Evolutionary conservation across 2,113 vertebrate genomes (phyloP).

Genomic region (Catagonus wagneri): DNA sequence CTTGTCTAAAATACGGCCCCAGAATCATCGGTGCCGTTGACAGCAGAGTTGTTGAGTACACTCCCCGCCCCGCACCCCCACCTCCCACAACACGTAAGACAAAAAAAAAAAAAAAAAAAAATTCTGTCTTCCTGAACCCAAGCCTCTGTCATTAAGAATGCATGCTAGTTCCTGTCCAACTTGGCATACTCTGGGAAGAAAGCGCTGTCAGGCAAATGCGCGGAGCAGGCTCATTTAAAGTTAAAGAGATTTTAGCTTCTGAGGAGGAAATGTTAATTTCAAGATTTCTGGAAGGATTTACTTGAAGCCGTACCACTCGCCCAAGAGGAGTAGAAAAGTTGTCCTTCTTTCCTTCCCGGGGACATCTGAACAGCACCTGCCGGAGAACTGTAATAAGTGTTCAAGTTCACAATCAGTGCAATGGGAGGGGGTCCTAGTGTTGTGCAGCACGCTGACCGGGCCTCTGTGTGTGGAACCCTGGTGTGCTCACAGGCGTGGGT

Average conservation of each 20-base stretch:
- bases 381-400: neutral
- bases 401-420: neutral
- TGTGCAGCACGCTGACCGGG: neutral
- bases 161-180: neutral
- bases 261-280: neutral
- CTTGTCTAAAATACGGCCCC: neutral
- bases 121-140: neutral
- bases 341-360: neutral
- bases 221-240: neutral
- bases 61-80: too few relatives aligned
- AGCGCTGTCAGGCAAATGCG: neutral
- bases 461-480: neutral
- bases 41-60: neutral
- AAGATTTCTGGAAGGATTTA: neutral
- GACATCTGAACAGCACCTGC: neutral
- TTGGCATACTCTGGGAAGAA: neutral
- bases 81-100: neutral
- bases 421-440: neutral
- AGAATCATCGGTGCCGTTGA: neutral
- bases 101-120: neutral
- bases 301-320: neutral
- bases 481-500: accelerated
- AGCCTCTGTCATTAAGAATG: neutral
- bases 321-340: neutral
- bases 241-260: neutral